These are phyloP conservation scores for Myathropa florea DNA, from an alignment of 2,888 invertebrate species.

Conservation along the genomic window DNA sequence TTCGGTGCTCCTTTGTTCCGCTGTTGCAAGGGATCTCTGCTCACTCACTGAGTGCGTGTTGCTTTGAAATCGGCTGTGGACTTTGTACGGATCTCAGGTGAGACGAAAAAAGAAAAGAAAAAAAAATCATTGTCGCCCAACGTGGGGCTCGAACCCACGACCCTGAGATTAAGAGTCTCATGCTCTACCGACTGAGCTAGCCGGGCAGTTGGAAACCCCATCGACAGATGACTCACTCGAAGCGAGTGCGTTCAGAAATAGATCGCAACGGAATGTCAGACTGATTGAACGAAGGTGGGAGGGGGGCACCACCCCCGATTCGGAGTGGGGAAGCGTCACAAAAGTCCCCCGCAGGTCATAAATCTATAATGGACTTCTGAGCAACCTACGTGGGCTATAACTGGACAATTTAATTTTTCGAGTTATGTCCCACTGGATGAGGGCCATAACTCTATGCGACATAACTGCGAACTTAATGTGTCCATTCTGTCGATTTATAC, in stretches of 20 bases:
- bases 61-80: not conserved
- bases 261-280: too few species aligned
- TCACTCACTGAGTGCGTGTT: not conserved
- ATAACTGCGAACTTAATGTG: not conserved
- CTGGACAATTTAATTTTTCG: not conserved
- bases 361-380: not conserved
- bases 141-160: conserved; percentile 78
- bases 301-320: not conserved
- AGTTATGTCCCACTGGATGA: not conserved
- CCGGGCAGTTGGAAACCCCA: conserved; percentile 71
- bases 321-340: not conserved
- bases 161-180: conserved; percentile 78
- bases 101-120: not conserved
- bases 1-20: conserved; percentile 35
- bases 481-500: not conserved
- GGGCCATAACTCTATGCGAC: not conserved
- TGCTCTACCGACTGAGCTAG: conserved; percentile 78
- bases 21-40: not conserved
- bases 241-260: not conserved
- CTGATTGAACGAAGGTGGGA: not conserved
- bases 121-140: conserved; percentile 73
- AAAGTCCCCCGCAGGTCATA: not conserved
- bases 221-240: not conserved
- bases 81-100: not conserved
- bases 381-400: not conserved